A percentile compares a stretch with the other conserved stretches of the same genome.
These are phyloP conservation scores for Alloscopus bannaensis DNA, from an alignment of 2,888 invertebrate species.

Conservation along the genomic window DNA sequence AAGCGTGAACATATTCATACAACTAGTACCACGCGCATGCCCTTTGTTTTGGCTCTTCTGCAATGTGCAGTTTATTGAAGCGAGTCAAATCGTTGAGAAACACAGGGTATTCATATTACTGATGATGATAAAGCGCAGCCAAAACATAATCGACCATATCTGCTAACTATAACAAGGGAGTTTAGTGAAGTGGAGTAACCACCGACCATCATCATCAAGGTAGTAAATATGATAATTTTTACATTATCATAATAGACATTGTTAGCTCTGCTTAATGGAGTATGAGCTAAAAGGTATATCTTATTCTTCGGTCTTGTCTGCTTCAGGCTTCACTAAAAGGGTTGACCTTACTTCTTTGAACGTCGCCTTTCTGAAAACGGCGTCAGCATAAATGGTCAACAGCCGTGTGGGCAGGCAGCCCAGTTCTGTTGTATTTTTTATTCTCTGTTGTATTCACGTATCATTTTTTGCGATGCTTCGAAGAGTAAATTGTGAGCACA, in stretches of 20 bases:
- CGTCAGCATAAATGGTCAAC: conserved; percentile 54
- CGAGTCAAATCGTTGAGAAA: conserved; percentile 41
- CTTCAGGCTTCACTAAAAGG: conserved; percentile 25
- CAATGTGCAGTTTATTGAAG: too few species aligned
- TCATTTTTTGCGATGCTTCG: not conserved
- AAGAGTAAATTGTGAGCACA: not conserved
- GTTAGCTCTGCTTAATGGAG: not conserved
- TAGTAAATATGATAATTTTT: not conserved
- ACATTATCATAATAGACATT: not conserved
- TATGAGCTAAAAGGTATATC: not conserved
- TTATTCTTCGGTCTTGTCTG: conserved; percentile 1
- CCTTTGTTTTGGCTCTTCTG: too few species aligned
- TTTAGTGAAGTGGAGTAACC: conserved; percentile 14
- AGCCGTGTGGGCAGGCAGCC: conserved; percentile 46
- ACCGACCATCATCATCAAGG: conserved; percentile 14
- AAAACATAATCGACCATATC: not conserved
- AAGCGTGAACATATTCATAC: not conserved
- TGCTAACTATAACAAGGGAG: not conserved
- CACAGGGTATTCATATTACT: not conserved
- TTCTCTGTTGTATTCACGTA: not conserved
- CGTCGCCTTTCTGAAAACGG: conserved; percentile 28
- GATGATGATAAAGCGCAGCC: not conserved
- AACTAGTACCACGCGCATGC: not conserved
- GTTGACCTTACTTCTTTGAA: conserved; percentile 43
- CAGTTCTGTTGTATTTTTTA: conserved; percentile 17